Evolutionary conservation across 1,140 invertebrate genomes (phyloP).

Genomic region (Drosophila pseudoananassae): DNA sequence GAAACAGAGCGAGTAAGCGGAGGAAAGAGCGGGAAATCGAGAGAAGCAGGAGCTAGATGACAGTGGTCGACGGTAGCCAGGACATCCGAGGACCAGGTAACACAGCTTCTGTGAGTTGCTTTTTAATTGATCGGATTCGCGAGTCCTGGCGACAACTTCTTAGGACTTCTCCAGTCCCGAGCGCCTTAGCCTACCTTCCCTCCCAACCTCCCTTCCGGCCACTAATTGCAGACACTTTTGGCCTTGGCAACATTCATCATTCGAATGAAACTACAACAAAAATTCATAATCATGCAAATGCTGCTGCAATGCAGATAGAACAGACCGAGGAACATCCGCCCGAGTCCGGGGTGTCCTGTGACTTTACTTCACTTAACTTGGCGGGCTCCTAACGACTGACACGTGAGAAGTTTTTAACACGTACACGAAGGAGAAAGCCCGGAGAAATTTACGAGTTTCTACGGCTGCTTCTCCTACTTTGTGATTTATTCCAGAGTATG

Average conservation of each 20-base stretch:
- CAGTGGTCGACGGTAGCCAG: slow-evolving; percentile 26
- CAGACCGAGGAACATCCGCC: slow-evolving; percentile 23
- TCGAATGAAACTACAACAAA: slow-evolving; percentile 15
- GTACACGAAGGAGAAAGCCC: slow-evolving; percentile 41
- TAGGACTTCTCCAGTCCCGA: slow-evolving; percentile 4
- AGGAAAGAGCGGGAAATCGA: not conserved
- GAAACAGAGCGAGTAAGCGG: slow-evolving; percentile 16
- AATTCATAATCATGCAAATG: slow-evolving; percentile 73
- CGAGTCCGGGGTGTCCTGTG: slow-evolving; percentile 26
- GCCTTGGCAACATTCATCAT: slow-evolving; percentile 52
- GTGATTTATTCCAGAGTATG: slow-evolving; percentile 54
- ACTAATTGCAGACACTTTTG: slow-evolving; percentile 67
- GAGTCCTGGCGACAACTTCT: slow-evolving; percentile 25
- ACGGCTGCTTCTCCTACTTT: slow-evolving; percentile 20
- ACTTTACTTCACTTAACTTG: slow-evolving; percentile 36
- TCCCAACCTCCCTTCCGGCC: slow-evolving; percentile 19
- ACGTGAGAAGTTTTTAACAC: slow-evolving; percentile 71
- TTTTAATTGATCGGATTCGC: slow-evolving; percentile 67
- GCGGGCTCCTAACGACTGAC: slow-evolving; percentile 65
- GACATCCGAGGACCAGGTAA: slow-evolving; percentile 32
- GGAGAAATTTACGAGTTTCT: slow-evolving; percentile 50
- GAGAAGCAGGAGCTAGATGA: slow-evolving; percentile 13
- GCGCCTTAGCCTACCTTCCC: not conserved
- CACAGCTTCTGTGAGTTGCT: slow-evolving; percentile 30
- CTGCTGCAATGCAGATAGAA: slow-evolving; percentile 71